Percentiles rank a stretch among this genome's conserved stretches.
Evolutionary conservation across 2,797 vertebrate genomes (phyloP).

Genomic region (Cuculus canorus): DNA sequence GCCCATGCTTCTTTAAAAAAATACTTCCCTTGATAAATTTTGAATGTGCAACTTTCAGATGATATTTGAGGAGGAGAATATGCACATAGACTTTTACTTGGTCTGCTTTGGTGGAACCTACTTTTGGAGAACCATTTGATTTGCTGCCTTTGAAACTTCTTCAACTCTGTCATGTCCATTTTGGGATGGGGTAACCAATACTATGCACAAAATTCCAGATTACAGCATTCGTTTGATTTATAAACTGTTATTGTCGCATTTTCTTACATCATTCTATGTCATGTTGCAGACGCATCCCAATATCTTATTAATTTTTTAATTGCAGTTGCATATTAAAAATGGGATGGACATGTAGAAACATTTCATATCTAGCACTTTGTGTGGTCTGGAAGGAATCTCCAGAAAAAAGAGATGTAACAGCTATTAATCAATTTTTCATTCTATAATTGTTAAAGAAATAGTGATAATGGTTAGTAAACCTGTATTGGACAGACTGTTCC

Average conservation of each 20-base stretch:
- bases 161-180: neutral
- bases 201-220: neutral
- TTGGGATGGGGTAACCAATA: neutral
- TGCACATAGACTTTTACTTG: neutral
- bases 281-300: neutral
- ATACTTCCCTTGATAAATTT: neutral
- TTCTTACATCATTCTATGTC: neutral
- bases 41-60: neutral
- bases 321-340: neutral
- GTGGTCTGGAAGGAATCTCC: neutral
- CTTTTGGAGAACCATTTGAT: neutral
- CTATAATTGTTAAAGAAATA: neutral
- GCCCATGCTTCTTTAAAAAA: neutral
- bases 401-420: neutral
- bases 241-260: rapidly evolving
- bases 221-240: neutral
- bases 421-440: neutral
- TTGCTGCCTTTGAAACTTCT: neutral
- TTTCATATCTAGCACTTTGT: neutral
- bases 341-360: neutral
- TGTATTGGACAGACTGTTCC: neutral
- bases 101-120: neutral
- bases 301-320: neutral
- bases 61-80: neutral
- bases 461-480: neutral